Conservation (phyloP, 1,140 invertebrate species). For the Proales similis region DNA sequence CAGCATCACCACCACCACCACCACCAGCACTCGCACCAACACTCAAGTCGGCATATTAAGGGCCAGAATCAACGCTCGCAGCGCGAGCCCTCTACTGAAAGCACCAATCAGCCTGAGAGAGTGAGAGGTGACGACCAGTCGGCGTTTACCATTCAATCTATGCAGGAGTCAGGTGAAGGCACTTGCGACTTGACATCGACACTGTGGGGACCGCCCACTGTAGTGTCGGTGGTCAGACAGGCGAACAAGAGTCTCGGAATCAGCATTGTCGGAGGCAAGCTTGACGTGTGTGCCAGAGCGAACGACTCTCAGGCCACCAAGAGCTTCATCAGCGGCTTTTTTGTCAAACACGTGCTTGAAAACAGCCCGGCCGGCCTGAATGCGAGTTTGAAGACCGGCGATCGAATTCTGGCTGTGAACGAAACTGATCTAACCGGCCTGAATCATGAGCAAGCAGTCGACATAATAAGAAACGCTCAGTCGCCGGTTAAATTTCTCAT, state of each 20-base stretch:
- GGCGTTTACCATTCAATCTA: not conserved
- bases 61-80: too few relatives aligned
- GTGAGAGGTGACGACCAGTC: not conserved
- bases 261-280: conserved; percentile 87
- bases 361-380: conserved; percentile 86
- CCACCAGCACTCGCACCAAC: too few relatives aligned
- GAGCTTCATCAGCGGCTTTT: conserved; percentile 72
- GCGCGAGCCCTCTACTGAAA: too few relatives aligned
- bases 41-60: too few relatives aligned
- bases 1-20: too few relatives aligned
- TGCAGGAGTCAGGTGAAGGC: not conserved
- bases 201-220: conserved; percentile 74
- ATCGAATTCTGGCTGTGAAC: conserved; percentile 60
- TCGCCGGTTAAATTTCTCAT: conserved; percentile 83
- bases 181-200: not conserved
- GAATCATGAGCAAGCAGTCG: conserved; percentile 87
- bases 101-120: not conserved
- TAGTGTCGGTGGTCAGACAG: conserved; percentile 62
- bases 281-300: conserved; percentile 1
- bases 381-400: conserved; percentile 69
- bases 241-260: conserved; percentile 75
- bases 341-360: conserved; percentile 90
- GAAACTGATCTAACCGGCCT: conserved; percentile 78
- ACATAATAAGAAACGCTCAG: conserved; percentile 80
- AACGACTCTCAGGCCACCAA: not conserved